Evolutionary conservation across 2,113 vertebrate species (phyloP), one percentile per base, ranked within the genome.

Genomic region (Indri indri): DNA sequence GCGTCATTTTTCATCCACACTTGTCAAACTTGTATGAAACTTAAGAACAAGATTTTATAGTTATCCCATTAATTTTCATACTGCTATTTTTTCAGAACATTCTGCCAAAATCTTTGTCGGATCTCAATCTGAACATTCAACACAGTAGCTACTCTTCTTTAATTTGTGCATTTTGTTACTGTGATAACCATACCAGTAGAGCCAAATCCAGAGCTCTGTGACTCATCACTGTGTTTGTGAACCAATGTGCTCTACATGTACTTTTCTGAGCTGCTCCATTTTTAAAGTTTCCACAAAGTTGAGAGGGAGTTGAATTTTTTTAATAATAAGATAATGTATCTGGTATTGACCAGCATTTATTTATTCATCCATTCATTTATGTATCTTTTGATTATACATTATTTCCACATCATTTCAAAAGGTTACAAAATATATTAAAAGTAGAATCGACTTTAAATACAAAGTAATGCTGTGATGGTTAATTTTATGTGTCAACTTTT

Each of bases 51-150:
- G 42, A 57, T 73, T 61, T 87, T 88, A 76, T 80, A 66, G 68
- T 42, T 42, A 84, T 91, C 22, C 63, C 34, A 84, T 88, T 93
- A 93, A 85, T 61, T 93, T 88, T 84, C 23, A 54, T 54, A 32
- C n/a, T 74, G 20, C 42, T 88, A 14, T 80, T 76, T 47, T 80
- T 6, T 83, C 18, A 91, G 42, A 85, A 5, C 52, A 81, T 34
- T n/a, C 20, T 73, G 18, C 20, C 57, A 95, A 88, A 88, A 84
- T 83, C 34, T 25, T 40, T 77, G 17, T 34, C 65, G 27, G 11
- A 79, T 50, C 22, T 79, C 70, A 88, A 65, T 32, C 70, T 18
- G 71, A 47, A 80, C n/a, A 80, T 54, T 82, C 11, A 93, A 63
- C 83, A 74, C 7, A 91, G 40, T 6, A 88, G 20, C 6, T 42